A percentile compares a stretch with the other conserved stretches of the same genome.
phyloP scores from a whole-genome alignment of 2,797 vertebrate genomes.

The Platyrinchus mystaceus region DNA sequence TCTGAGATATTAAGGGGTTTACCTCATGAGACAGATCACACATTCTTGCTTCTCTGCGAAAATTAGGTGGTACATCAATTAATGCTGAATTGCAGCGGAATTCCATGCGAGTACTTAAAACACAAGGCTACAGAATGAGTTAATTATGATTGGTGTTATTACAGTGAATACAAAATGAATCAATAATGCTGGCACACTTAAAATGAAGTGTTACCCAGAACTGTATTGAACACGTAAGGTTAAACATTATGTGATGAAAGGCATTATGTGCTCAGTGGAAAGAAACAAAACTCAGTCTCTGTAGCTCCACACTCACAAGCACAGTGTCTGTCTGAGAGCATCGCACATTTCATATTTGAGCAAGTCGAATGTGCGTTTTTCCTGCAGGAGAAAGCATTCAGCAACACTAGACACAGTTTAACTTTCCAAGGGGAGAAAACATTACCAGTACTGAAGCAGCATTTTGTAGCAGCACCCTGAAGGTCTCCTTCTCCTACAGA shows the following conservation, averaged over 20 bases:
- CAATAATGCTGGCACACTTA: conserved; percentile 69
- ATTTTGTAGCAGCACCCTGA: background rate
- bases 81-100: conserved; percentile 67
- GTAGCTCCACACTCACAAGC: background rate
- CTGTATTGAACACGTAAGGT: conserved; percentile 45
- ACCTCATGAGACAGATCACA: conserved; percentile 26
- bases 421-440: background rate
- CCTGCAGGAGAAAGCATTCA: background rate
- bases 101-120: conserved; percentile 62
- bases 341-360: background rate
- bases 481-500: background rate
- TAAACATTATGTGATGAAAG: conserved; percentile 67
- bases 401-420: background rate
- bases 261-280: conserved; percentile 28
- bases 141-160: conserved; percentile 73
- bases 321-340: background rate
- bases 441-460: background rate
- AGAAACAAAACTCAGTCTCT: conserved; percentile 32
- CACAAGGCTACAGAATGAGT: conserved; percentile 67
- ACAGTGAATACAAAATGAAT: conserved; percentile 71
- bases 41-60: conserved; percentile 51
- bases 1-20: conserved; percentile 38
- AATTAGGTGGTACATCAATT: conserved; percentile 72
- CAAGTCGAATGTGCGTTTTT: background rate
- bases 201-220: conserved; percentile 65